These are phyloP conservation scores for Epinephelus moara DNA, from an alignment of 2,113 vertebrate species.

Conservation along the genomic window DNA sequence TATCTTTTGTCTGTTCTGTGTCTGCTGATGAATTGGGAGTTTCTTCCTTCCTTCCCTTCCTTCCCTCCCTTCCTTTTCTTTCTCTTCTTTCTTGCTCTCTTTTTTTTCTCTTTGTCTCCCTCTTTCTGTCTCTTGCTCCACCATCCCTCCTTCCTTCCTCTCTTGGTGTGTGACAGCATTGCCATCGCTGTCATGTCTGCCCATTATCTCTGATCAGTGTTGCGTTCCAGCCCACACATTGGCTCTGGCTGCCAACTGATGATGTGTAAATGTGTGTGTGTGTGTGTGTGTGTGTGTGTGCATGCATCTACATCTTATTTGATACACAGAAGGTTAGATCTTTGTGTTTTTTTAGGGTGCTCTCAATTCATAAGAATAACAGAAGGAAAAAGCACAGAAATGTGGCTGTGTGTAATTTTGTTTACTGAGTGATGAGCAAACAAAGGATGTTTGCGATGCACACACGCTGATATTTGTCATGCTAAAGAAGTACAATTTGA, in stretches of 20 bases:
- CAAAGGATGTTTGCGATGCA: conserved; percentile 12
- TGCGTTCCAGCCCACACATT: conserved; percentile 58
- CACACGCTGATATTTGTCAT: conserved; percentile 20
- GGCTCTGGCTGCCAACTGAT: conserved; percentile 31
- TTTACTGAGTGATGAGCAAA: conserved; percentile 2
- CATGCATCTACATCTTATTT: conserved; percentile 49
- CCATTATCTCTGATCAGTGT: conserved; percentile 75
- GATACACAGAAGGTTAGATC: conserved; percentile 4
- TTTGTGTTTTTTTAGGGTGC: neutral
- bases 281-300: neutral
- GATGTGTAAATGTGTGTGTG: conserved; percentile 8
- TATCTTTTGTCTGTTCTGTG: conserved; percentile 73
- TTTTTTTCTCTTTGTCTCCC: conserved; percentile 20
- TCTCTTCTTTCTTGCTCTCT: conserved; percentile 3
- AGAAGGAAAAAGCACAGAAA: neutral
- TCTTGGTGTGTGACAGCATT: conserved; percentile 50
- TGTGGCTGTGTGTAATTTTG: neutral
- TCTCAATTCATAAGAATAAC: neutral
- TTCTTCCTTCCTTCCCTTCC: conserved; percentile 56
- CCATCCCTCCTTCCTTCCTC: conserved; percentile 47
- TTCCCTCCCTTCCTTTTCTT: conserved; percentile 7
- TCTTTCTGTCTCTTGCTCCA: conserved; percentile 22
- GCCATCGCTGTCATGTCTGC: conserved; percentile 66
- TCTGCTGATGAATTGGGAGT: conserved; percentile 68
- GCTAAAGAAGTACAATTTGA: neutral